Base-by-base conservation (phyloP, 2,113 vertebrate genomes). In the Takifugu bimaculatus region DNA sequence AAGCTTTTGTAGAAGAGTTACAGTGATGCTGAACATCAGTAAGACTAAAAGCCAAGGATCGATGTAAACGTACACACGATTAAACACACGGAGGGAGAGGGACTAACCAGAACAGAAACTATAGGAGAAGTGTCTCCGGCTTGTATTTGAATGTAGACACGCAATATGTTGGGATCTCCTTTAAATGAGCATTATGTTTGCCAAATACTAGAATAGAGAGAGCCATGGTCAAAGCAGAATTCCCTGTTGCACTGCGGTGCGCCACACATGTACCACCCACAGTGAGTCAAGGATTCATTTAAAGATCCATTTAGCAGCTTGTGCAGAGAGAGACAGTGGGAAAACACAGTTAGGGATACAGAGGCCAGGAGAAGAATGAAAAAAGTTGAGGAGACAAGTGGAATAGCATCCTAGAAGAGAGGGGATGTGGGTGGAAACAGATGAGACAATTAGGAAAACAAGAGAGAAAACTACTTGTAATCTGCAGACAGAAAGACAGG, bases 231-330 rank as follows among this genome's bases (percentile, higher is more conserved):
- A 87, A 69, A 44, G 57, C 64, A 83, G 66, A 80, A 80, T 77
- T 84, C 80, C 71, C 72, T 56, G 70, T 84, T 83, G 73, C 80
- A 77, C 85, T 87, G 83, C 15, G 20, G 26, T 65, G 61, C 57
- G 5, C 62, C 65, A 63, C 74, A 77, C 74, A 1, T 20, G 20
- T 20, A 60, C 50, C 60, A 84, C 77, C 76, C 81, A 12, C 49
- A 82, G 80, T 74, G 78, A 81, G 78, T 74, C 75, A 78, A 32
- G 75, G 77, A 85, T 87, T 87, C 70, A 88, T 83, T 88, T 82
- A 77, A 77, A 83, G 80, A 85, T 85, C 77, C 72, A 85, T 89
- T 88, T 78, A 77, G 77, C 75, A 77, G 66, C 61, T 57, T 72
- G 65, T 63, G 65, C 58, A 39, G 57, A 63, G 58, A 45, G 57